These are phyloP conservation scores for Heliocidaris erythrogramma DNA, from an alignment of 35 echinoderm and acorn worm species.

Conservation along the genomic window DNA sequence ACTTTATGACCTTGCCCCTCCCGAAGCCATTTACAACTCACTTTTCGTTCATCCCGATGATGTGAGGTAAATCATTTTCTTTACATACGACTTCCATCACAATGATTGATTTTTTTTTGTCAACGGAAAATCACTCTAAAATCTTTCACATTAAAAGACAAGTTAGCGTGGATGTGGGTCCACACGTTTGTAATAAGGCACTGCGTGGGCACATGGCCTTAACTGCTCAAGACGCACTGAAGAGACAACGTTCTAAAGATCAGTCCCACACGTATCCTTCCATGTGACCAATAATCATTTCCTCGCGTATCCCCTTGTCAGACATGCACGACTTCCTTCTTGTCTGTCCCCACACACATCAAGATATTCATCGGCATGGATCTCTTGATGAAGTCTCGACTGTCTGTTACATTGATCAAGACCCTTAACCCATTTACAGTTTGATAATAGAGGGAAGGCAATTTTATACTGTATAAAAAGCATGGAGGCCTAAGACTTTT, in stretches of 20 bases:
- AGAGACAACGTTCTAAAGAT: neutral
- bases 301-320: neutral
- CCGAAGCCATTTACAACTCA: neutral
- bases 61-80: neutral
- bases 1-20: neutral
- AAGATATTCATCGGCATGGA: neutral
- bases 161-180: neutral
- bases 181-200: too few species aligned
- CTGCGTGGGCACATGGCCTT: neutral
- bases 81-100: neutral
- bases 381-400: neutral
- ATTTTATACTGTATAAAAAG: neutral
- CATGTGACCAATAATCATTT: constrained; percentile 4
- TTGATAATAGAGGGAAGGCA: neutral
- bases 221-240: neutral
- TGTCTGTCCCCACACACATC: neutral
- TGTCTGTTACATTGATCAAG: neutral
- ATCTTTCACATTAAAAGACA: neutral
- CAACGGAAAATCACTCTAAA: neutral
- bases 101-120: neutral
- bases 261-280: neutral
- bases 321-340: neutral
- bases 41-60: neutral
- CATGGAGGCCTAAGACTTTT: too few species aligned
- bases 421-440: neutral